Conservation (phyloP, 1,140 invertebrate species). For the Popillia japonica region DNA sequence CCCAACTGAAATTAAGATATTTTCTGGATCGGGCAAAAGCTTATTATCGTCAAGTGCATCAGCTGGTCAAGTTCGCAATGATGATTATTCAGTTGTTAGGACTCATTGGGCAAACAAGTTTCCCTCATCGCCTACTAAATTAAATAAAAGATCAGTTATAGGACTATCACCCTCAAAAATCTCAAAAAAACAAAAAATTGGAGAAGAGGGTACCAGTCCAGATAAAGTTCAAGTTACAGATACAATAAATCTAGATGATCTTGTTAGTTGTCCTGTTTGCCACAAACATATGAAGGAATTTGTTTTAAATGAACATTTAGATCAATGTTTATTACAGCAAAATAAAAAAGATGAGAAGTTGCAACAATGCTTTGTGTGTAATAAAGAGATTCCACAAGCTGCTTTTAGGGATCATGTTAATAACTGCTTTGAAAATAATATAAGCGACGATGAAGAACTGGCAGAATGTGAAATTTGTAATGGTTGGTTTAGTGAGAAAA, state of each 20-base stretch:
- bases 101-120: conserved; percentile 65
- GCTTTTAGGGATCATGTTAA: conserved; percentile 61
- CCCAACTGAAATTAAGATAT: conserved; percentile 39
- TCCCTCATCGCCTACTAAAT: conserved; percentile 27
- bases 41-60: not conserved
- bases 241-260: conserved; percentile 39
- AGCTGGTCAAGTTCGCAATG: not conserved
- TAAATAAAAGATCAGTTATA: conserved; percentile 6
- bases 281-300: conserved; percentile 60
- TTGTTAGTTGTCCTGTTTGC: conserved; percentile 70
- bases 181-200: conserved; percentile 38
- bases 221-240: conserved; percentile 43
- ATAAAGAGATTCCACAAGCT: conserved; percentile 51
- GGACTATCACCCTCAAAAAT: conserved; percentile 33
- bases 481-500: conserved; percentile 43
- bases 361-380: conserved; percentile 56
- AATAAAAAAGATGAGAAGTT: conserved; percentile 42
- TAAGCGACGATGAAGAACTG: conserved; percentile 40
- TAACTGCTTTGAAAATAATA: conserved; percentile 55
- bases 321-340: conserved; percentile 63
- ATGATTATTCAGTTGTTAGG: conserved; percentile 59
- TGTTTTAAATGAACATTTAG: conserved; percentile 67
- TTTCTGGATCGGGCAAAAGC: conserved; percentile 5
- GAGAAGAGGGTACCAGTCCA: conserved; percentile 37
- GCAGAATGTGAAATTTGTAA: conserved; percentile 38